Conservation (phyloP, 2,888 invertebrate genomes). For the Lasiommata megera region DNA sequence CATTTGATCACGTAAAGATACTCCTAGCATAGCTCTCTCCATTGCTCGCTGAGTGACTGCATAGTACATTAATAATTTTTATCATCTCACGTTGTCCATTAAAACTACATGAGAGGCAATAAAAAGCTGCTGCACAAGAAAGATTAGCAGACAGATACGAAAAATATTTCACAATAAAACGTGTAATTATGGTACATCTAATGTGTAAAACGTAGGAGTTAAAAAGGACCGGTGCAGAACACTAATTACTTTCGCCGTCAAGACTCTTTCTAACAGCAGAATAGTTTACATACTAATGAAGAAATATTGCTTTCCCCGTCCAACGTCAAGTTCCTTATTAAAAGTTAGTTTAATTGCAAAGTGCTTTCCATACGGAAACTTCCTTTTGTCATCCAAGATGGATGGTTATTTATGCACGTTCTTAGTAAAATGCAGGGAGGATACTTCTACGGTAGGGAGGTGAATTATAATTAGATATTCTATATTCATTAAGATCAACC, state of each 20-base stretch:
- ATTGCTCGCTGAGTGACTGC: too few relatives aligned
- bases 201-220: background rate
- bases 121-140: background rate
- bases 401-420: background rate
- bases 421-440: too few relatives aligned
- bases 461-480: background rate
- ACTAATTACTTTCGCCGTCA: background rate
- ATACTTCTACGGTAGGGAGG: background rate
- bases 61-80: too few relatives aligned
- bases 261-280: slow-evolving; percentile 2
- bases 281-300: slow-evolving; percentile 15
- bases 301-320: slow-evolving; percentile 18
- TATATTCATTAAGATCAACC: too few relatives aligned
- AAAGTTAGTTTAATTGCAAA: slow-evolving; percentile 26
- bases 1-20: too few relatives aligned
- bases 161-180: background rate
- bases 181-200: background rate
- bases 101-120: background rate
- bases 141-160: background rate
- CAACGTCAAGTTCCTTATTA: slow-evolving; percentile 29
- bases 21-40: too few relatives aligned
- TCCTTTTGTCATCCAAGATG: background rate
- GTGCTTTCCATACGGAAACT: background rate
- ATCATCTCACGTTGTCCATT: too few relatives aligned
- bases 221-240: background rate